Percentiles rank a stretch among this genome's conserved stretches.
These are phyloP conservation scores for Tenthredo scrophulariae DNA, from an alignment of 2,888 invertebrate genomes.

Conservation along the genomic window DNA sequence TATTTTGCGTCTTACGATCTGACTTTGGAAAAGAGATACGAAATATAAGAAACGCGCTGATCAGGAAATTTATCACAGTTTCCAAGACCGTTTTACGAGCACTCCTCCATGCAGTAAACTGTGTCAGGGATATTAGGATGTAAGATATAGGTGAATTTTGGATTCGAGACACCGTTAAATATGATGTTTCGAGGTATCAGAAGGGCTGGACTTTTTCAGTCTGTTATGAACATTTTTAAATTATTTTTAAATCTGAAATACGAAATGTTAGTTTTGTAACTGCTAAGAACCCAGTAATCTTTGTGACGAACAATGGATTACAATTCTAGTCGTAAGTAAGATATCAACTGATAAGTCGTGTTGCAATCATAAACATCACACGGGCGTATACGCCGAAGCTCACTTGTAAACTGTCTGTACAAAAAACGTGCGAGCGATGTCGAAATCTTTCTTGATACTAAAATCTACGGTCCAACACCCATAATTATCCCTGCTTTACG, in stretches of 20 bases:
- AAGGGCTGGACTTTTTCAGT: neutral
- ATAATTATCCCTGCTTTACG: neutral
- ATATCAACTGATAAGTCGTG: too few species aligned
- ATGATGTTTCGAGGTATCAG: neutral
- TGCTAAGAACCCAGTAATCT: neutral
- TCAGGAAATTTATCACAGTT: neutral
- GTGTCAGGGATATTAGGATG: neutral
- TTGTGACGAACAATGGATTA: neutral
- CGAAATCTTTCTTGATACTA: neutral
- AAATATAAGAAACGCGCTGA: neutral
- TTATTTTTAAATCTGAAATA: neutral
- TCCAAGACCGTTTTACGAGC: neutral
- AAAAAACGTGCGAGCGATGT: neutral
- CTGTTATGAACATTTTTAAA: neutral
- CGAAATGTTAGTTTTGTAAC: neutral
- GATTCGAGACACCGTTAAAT: neutral
- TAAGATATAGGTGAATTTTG: neutral
- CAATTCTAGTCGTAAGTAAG: neutral
- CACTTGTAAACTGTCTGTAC: neutral
- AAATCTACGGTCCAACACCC: neutral
- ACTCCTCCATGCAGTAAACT: neutral
- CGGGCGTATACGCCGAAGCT: neutral
- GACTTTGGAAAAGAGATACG: neutral
- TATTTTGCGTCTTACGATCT: neutral
- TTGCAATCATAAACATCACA: neutral